Conservation (phyloP, 1,140 invertebrate genomes). For the Orchesella cincta region DNA sequence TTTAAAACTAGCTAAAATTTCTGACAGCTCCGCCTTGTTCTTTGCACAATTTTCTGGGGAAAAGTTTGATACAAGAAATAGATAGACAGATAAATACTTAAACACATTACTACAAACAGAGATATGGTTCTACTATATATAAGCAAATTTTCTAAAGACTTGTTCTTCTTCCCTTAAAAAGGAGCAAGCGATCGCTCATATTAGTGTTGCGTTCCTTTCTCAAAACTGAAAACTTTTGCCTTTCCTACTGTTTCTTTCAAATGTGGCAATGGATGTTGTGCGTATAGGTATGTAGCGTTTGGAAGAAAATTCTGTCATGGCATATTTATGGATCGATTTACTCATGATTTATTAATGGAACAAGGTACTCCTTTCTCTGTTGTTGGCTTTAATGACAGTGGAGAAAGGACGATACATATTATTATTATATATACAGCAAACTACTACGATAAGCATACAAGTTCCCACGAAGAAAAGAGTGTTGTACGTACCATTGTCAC, state of each 20-base stretch:
- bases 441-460: no score
- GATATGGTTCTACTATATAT: no score
- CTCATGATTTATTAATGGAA: slow-evolving; percentile 52
- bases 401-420: no score
- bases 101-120: neutral
- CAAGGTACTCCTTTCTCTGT: no score
- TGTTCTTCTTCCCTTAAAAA: neutral
- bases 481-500: no score
- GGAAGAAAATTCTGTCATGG: neutral
- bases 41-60: neutral
- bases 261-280: neutral
- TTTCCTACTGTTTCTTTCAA: neutral
- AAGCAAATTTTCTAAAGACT: neutral
- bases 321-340: slow-evolving; percentile 19
- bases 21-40: neutral
- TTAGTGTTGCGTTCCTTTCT: neutral
- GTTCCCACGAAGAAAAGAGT: no score
- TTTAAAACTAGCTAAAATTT: no score
- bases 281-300: neutral
- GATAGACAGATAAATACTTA: neutral
- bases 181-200: neutral
- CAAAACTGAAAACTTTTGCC: slow-evolving; percentile 4
- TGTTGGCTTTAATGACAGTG: no score
- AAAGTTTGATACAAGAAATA: neutral
- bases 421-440: no score